Conservation (phyloP, 2,113 vertebrate species). For the Oryzias javanicus region DNA sequence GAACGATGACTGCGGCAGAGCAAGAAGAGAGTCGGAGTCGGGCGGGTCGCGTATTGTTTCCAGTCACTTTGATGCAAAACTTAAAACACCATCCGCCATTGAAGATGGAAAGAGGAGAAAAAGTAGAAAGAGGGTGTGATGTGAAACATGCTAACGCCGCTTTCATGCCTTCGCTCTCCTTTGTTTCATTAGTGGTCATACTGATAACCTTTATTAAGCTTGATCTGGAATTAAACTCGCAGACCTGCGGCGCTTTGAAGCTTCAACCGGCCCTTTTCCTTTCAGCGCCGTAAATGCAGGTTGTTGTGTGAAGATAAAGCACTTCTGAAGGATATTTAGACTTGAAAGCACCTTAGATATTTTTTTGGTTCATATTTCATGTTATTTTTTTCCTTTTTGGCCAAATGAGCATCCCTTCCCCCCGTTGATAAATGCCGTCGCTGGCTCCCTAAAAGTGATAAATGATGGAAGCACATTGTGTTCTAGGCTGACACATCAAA, state of each 20-base stretch:
- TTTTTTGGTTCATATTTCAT: constrained; percentile 95
- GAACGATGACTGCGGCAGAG: constrained; percentile 69
- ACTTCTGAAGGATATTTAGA: constrained; percentile 94
- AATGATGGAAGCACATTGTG: constrained; percentile 88
- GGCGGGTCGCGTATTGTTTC: constrained; percentile 73
- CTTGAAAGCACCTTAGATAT: constrained; percentile 96
- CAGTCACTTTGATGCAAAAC: constrained; percentile 84
- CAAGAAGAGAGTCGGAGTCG: constrained; percentile 67
- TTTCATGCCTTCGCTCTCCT: constrained; percentile 70
- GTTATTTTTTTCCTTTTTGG: constrained; percentile 90
- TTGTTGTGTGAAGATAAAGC: constrained; percentile 92
- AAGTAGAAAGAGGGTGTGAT: constrained; percentile 40
- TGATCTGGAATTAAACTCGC: constrained; percentile 89
- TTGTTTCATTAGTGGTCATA: constrained; percentile 88
- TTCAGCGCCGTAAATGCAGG: constrained; percentile 87
- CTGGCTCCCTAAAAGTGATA: constrained; percentile 90
- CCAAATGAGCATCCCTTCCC: constrained; percentile 93
- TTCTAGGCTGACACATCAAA: constrained; percentile 90
- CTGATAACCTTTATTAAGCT: constrained; percentile 97
- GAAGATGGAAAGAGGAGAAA: constrained; percentile 59
- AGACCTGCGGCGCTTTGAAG: constrained; percentile 87
- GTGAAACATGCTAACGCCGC: constrained; percentile 62
- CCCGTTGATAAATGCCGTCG: constrained; percentile 85
- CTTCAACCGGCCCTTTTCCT: constrained; percentile 83
- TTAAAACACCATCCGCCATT: constrained; percentile 84